A percentile compares a stretch with the other conserved stretches of the same genome.
These are phyloP conservation scores for Florisuga fusca DNA, from an alignment of 2,797 vertebrate species.

Conservation along the genomic window DNA sequence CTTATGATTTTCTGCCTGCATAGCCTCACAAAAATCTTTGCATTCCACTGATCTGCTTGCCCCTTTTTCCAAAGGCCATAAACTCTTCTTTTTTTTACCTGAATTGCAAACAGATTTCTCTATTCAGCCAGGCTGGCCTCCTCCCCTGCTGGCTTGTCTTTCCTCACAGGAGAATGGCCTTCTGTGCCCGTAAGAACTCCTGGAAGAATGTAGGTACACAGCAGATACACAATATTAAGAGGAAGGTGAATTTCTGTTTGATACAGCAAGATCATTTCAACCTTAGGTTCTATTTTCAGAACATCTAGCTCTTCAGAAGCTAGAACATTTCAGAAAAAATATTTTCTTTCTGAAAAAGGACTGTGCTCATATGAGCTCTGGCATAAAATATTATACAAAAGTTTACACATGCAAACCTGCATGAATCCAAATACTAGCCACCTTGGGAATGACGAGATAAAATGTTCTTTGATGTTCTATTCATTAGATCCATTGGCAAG, in stretches of 20 bases:
- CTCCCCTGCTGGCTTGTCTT: no score
- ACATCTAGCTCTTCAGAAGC: neutral
- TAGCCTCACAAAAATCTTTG: no score
- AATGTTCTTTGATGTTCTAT: constrained; percentile 9
- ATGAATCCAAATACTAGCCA: neutral
- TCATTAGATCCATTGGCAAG: neutral
- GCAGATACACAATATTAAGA: neutral
- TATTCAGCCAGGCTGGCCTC: no score
- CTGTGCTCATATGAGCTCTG: neutral
- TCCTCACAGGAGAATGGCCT: no score
- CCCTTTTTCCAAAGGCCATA: no score
- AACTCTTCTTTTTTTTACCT: no score
- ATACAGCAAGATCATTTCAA: neutral
- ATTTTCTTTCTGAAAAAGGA: neutral
- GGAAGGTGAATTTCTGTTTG: neutral
- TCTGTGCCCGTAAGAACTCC: no score
- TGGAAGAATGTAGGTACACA: neutral
- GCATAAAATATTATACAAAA: neutral
- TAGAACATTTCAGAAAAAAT: neutral
- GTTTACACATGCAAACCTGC: neutral
- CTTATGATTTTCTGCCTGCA: no score
- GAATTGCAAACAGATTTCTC: no score
- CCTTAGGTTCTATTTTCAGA: neutral
- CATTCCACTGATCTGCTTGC: no score
- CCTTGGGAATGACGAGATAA: neutral